Evolutionary conservation across 2,113 vertebrate species (phyloP).

Genomic region (Gallinago media): DNA sequence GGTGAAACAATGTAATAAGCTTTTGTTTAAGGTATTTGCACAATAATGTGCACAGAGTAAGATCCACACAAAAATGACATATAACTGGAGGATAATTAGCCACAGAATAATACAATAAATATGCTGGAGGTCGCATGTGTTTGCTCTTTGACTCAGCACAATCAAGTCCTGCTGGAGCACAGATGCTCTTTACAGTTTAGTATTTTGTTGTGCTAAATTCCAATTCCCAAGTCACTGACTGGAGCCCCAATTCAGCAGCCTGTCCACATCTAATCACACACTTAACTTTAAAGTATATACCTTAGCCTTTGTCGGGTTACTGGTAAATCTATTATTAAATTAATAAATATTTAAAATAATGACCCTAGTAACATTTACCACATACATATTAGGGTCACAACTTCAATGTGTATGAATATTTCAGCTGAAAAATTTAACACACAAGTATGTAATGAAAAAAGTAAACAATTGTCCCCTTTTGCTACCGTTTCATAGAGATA

Average conservation of each 20-base stretch:
- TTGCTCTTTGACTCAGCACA: neutral
- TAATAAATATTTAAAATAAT: neutral
- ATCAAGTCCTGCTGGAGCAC: neutral
- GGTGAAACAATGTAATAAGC: neutral
- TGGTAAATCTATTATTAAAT: neutral
- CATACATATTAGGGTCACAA: neutral
- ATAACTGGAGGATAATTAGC: neutral
- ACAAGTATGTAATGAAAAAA: neutral
- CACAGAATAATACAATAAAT: neutral
- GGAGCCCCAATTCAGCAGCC: neutral
- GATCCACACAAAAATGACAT: neutral
- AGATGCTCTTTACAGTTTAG: neutral
- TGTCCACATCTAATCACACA: neutral
- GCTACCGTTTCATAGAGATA: neutral
- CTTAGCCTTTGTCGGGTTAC: neutral
- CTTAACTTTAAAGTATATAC: neutral
- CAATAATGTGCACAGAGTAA: neutral
- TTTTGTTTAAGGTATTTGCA: neutral
- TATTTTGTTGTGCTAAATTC: neutral
- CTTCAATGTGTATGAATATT: neutral
- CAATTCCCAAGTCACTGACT: neutral
- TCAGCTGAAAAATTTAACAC: neutral
- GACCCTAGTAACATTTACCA: neutral
- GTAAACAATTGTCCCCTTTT: neutral
- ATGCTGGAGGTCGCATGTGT: neutral